These are phyloP conservation scores for Sebastes melanostomus DNA, from an alignment of 2,797 vertebrate species.

Conservation along the genomic window DNA sequence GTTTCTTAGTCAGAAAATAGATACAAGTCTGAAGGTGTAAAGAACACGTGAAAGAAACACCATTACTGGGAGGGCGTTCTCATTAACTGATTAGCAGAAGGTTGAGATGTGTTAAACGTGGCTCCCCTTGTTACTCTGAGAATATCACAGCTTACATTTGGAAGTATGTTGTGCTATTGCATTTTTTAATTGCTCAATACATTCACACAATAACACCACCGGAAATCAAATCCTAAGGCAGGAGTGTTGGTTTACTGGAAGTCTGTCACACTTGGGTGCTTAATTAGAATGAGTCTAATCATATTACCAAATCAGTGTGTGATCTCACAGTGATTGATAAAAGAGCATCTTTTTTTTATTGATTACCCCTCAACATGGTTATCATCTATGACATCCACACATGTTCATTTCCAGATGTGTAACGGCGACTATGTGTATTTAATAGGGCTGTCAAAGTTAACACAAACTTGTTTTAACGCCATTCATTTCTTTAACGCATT, in stretches of 20 bases:
- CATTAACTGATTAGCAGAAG: background rate
- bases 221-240: background rate
- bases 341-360: background rate
- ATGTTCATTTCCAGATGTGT: background rate
- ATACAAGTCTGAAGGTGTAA: background rate
- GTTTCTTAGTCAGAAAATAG: background rate
- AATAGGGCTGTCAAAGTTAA: background rate
- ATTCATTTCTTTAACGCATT: too few species aligned
- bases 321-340: background rate
- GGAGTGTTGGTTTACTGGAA: background rate
- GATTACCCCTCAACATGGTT: background rate
- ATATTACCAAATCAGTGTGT: background rate
- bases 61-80: background rate
- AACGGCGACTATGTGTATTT: background rate
- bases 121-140: background rate
- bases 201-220: background rate
- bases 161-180: background rate
- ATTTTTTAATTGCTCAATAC: background rate
- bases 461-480: too few species aligned
- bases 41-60: background rate
- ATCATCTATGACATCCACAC: background rate
- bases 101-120: background rate
- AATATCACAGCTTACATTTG: background rate
- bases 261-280: background rate
- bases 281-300: background rate